These are phyloP conservation scores for Galeruca laticollis DNA, from an alignment of 2,888 invertebrate genomes.

Conservation along the genomic window DNA sequence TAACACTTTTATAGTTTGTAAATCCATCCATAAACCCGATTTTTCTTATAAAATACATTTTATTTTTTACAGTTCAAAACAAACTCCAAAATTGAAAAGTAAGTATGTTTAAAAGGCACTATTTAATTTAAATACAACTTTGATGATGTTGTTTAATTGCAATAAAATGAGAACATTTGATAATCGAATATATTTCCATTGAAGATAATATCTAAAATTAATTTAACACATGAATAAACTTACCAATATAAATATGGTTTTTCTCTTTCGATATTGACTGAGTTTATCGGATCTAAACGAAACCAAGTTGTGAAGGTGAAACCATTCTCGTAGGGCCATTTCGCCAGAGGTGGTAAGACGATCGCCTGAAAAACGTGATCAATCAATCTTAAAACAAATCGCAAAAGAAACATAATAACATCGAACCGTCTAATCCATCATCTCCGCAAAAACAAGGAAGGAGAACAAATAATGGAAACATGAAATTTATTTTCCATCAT, in stretches of 20 bases:
- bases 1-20: too few species aligned
- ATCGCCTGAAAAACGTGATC: constrained; percentile 81
- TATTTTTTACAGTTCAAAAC: too few species aligned
- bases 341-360: constrained; percentile 95
- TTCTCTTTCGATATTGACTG: constrained; percentile 98
- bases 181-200: not conserved
- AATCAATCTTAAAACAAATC: constrained; percentile 31
- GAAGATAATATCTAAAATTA: not conserved
- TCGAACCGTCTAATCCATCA: constrained; percentile 23
- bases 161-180: too few species aligned
- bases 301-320: constrained; percentile 99
- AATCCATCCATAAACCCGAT: too few species aligned
- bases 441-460: constrained; percentile 6
- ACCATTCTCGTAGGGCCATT: constrained; percentile 99
- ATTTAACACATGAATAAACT: constrained; percentile 55
- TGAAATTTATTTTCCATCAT: constrained; percentile 11
- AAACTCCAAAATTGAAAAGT: too few species aligned
- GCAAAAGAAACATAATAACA: constrained; percentile 42
- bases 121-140: too few species aligned
- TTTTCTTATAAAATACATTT: too few species aligned
- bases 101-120: too few species aligned
- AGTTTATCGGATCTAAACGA: constrained; percentile 97
- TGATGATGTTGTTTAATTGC: too few species aligned
- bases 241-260: constrained; percentile 99
- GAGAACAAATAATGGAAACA: constrained; percentile 21